Evolutionary conservation across 1,140 invertebrate genomes (phyloP), one percentile per base, ranked within the genome.

Genomic region (Lasioglossum baleicum): DNA sequence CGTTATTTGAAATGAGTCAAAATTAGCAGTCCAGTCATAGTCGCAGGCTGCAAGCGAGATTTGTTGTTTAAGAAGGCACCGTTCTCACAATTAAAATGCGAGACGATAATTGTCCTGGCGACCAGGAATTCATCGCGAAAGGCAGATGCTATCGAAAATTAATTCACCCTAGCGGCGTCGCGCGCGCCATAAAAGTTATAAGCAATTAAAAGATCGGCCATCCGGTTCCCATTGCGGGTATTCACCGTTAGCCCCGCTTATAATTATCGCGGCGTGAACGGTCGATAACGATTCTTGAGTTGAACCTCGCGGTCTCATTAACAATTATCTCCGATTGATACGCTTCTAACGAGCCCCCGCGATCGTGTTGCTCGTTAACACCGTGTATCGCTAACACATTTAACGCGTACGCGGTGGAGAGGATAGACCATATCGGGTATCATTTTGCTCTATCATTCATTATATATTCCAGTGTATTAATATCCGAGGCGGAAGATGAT

Each of bases 281-380:
- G 22, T 56, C 77, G 67, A 68, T 75, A 75, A 81, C 35, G 61
- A 79, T 73, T 48, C 83, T 69, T 73, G 63, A 70, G 60, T 56
- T 35, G 77, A 67, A 70, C 51, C 2, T 73, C 83, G 83, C 72
- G 56, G 26, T 65, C 84, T 85, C 80, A 85, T 86, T 86, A 85
- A 85, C 80, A 69, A 85, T 86, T 85, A 86, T 85, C 80, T 69
- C 17, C 75, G 75, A 86, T 85, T 86, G 80, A 86, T 86, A 85
- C 83, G 60, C 76, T 85, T 85, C 80, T 86, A 82, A 86, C 81
- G 83, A 82, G 71, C 71, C 64, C 63, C 67, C 53, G 71, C 72
- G 84, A 85, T 85, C 83, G 63, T 76, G 75, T 85, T 85, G 79
- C 83, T 85, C 80, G 80, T 85, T 85, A 85, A 71, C 84, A 75